Percentiles rank a stretch among this genome's conserved stretches.
Conservation (phyloP, 2,797 vertebrate genomes). For the Pipistrellus nathusii region DNA sequence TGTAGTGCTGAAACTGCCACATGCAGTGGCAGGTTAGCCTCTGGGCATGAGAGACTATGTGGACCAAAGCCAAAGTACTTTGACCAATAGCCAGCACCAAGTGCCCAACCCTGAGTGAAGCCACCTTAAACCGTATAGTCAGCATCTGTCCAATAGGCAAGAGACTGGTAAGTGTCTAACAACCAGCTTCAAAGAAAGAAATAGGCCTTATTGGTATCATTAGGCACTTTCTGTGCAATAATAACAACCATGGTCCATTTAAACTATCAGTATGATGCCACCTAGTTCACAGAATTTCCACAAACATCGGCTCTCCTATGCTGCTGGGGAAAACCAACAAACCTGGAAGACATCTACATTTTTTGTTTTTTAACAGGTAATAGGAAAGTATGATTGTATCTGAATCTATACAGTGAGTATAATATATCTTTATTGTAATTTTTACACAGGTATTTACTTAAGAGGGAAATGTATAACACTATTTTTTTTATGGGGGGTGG, state of each 20-base stretch:
- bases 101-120: background rate
- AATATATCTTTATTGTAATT: background rate
- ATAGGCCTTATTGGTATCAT: background rate
- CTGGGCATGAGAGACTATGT: background rate
- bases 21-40: background rate
- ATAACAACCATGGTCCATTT: background rate
- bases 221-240: background rate
- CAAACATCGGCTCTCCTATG: background rate
- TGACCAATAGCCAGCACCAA: background rate
- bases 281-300: background rate
- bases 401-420: background rate
- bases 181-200: background rate
- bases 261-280: background rate
- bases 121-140: background rate
- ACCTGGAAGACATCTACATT: background rate
- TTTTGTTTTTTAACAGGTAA: background rate
- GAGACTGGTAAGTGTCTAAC: background rate
- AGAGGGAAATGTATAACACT: background rate
- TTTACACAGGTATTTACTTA: background rate
- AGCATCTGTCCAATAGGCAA: background rate
- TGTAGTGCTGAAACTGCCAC: no score
- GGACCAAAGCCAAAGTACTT: background rate
- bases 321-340: background rate
- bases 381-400: background rate
- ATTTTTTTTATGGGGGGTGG: background rate